Conservation (phyloP, 2,888 invertebrate genomes). For the Hirtodrosophila histrioides region DNA sequence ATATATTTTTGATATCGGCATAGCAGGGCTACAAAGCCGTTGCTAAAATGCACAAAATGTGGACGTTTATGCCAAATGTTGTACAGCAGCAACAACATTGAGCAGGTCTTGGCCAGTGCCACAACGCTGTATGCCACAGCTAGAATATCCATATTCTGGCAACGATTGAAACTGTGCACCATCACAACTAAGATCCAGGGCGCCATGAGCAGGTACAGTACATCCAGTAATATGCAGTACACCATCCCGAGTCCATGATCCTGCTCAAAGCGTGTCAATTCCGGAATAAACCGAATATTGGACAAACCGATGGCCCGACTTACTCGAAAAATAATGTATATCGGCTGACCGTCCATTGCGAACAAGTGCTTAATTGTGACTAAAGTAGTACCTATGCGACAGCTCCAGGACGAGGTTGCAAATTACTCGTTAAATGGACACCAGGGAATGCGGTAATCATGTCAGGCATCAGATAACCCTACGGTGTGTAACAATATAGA, state of each 20-base stretch:
- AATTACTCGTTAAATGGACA: slow-evolving; percentile 1
- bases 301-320: slow-evolving; percentile 49
- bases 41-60: slow-evolving; percentile 20
- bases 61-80: slow-evolving; percentile 38
- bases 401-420: neutral
- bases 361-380: neutral
- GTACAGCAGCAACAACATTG: slow-evolving; percentile 22
- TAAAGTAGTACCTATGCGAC: neutral
- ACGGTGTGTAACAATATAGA: too few relatives aligned
- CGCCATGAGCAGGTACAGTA: slow-evolving; percentile 26
- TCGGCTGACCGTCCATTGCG: slow-evolving; percentile 9
- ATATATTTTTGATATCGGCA: slow-evolving; percentile 8
- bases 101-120: slow-evolving; percentile 16
- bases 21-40: slow-evolving; percentile 31
- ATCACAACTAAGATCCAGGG: slow-evolving; percentile 32
- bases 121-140: slow-evolving; percentile 41
- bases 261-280: slow-evolving; percentile 12
- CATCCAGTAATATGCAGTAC: slow-evolving; percentile 42
- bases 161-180: slow-evolving; percentile 21
- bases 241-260: slow-evolving; percentile 38
- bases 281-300: slow-evolving; percentile 49
- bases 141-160: slow-evolving; percentile 44
- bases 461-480: too few relatives aligned
- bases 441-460: slow-evolving; percentile 6
- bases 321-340: slow-evolving; percentile 26